Evolutionary conservation across 2,113 vertebrate genomes (phyloP), one percentile per base, ranked within the genome.

Genomic region (Picathartes gymnocephalus): DNA sequence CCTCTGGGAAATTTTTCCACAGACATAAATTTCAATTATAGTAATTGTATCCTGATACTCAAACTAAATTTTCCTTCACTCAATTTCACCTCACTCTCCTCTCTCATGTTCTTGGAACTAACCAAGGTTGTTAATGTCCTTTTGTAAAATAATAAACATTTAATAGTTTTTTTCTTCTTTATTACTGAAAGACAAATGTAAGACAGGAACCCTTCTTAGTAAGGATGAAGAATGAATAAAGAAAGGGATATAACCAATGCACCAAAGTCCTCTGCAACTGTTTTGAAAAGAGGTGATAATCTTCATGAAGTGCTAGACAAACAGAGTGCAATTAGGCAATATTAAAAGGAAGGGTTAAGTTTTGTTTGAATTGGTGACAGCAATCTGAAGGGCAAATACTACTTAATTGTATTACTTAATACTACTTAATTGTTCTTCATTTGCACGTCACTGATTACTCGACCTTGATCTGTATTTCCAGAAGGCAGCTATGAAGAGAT

Each of bases 11-110:
- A 66, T 76, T 58, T 90, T 93, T 92, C 72, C 48, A 39, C 61
- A 37, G 69, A 54, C 40, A 92, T 88, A 95, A 94, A 96, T 95
- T 90, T 94, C 54, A 90, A 57, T 97, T 94, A 88, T 8, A 86
- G 54, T 90, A 92, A 93, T 68, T 95, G 25, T 61, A 96, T 93
- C 81, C 70, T 90, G 78, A 95, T 76, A 65, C 21, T 69, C 50
- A 93, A 53, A 64, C 65, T 91, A 93, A 80, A 93, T 90, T 96
- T 96, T 90, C 51, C 62, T 93, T 94, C 80, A 91, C 58, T 93
- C 76, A 89, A 4, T 96, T 96, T 96, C 71, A 73, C 70, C 15
- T 95, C 33, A 54, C 51, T 90, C 20, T 42, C 11, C 1, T 3
- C 7, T 87, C 28, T 58, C 79, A 53, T 73, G 24, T 39, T 92